A percentile compares a stretch with the other conserved stretches of the same genome.
Evolutionary conservation across 2,113 vertebrate species (phyloP).

Genomic region (Chlorodrepanis virens): DNA sequence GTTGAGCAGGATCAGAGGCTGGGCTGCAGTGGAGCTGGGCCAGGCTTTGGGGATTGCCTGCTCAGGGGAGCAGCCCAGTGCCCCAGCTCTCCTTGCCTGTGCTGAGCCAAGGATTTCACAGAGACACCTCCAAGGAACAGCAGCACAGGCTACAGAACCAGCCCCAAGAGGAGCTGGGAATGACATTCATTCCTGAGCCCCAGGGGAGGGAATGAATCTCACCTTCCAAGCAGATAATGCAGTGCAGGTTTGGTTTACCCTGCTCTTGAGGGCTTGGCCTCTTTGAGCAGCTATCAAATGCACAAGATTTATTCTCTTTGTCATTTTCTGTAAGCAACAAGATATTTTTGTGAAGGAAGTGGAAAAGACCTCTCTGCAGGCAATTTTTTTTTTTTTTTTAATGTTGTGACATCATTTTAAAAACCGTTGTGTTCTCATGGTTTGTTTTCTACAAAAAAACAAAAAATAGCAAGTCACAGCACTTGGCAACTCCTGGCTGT

Average conservation of each 20-base stretch:
- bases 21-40: not conserved
- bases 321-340: not conserved
- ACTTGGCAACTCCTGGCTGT: not conserved
- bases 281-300: not conserved
- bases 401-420: not conserved
- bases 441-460: slow-evolving; percentile 5
- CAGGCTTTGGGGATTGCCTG: not conserved
- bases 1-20: not conserved
- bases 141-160: not conserved
- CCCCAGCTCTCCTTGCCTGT: not conserved
- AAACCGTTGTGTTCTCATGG: not conserved
- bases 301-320: not conserved
- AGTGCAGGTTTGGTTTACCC: not conserved
- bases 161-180: not conserved
- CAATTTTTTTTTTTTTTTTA: not conserved
- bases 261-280: not conserved
- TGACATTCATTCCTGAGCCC: no score
- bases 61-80: not conserved
- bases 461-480: slow-evolving; percentile 23
- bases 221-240: not conserved
- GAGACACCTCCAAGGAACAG: not conserved
- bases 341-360: not conserved
- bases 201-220: no score
- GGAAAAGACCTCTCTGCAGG: not conserved
- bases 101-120: not conserved